Evolutionary conservation across 2,888 invertebrate genomes (phyloP).

Genomic region (Tromatobia lineatoria): DNA sequence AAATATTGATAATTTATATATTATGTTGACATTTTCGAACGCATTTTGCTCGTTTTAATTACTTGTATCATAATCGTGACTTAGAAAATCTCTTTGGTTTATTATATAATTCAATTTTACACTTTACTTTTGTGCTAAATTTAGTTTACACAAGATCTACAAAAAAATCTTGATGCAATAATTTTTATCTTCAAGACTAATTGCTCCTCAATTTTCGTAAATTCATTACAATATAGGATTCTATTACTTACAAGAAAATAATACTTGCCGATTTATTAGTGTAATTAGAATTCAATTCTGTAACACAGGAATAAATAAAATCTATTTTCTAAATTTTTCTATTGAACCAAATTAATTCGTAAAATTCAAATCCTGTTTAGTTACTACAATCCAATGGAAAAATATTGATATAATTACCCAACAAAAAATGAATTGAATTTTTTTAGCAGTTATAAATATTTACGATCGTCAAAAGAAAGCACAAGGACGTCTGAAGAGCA

Average conservation of each 20-base stretch:
- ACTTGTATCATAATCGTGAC: no score
- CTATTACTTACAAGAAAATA: neutral
- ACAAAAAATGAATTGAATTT: neutral
- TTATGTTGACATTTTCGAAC: no score
- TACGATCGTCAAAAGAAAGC: neutral
- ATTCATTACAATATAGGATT: neutral
- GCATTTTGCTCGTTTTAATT: no score
- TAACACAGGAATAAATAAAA: neutral
- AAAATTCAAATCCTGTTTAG: no score
- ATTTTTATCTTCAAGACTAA: no score
- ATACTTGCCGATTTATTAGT: neutral
- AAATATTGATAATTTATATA: no score
- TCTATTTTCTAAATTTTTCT: no score
- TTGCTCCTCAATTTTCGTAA: neutral
- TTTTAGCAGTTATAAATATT: constrained; percentile 5
- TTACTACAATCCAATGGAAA: neutral
- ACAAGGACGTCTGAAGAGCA: neutral
- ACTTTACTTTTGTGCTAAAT: neutral
- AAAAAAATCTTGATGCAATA: no score
- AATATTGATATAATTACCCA: neutral
- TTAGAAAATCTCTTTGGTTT: no score
- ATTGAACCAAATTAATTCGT: no score
- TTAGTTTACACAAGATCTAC: no score
- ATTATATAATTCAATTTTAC: neutral
- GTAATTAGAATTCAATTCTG: neutral